These are phyloP conservation scores for Cyprinodon diabolis DNA, from an alignment of 2,797 vertebrate genomes.

Conservation along the genomic window DNA sequence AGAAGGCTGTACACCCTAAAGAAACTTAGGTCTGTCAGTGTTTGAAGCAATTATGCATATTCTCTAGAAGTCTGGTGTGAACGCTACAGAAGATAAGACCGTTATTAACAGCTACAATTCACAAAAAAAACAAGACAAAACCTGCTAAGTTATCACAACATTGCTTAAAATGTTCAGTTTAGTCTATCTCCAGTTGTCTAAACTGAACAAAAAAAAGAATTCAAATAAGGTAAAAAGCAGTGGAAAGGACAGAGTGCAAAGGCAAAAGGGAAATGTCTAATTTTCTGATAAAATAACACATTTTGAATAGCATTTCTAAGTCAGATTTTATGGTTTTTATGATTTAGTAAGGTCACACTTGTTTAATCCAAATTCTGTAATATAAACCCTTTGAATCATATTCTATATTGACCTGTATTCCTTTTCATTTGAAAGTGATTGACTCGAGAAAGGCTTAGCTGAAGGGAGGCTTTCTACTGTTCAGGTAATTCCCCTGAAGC, in stretches of 20 bases:
- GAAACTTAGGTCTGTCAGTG: no score
- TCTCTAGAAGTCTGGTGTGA: no score
- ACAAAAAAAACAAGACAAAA: no score
- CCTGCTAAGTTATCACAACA: no score
- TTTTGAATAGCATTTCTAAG: not conserved
- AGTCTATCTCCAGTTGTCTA: no score
- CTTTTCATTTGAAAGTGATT: not conserved
- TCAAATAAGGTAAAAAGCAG: not conserved
- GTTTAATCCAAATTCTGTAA: not conserved
- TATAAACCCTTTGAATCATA: not conserved
- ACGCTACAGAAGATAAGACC: no score
- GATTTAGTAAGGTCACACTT: not conserved
- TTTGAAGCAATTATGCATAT: no score
- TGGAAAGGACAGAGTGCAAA: not conserved
- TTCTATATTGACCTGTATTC: not conserved
- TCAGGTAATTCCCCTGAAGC: constrained; percentile 12
- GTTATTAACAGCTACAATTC: no score
- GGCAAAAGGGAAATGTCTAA: not conserved
- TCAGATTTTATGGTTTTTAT: not conserved
- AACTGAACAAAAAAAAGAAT: not conserved
- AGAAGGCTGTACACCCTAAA: no score
- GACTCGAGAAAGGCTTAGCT: not conserved
- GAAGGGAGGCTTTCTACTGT: constrained; percentile 10
- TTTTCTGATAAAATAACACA: not conserved
- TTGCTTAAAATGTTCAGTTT: no score